Percentiles rank a stretch among this genome's conserved stretches.
These are phyloP conservation scores for Pseudoips prasinana DNA, from an alignment of 2,888 invertebrate species.

Conservation along the genomic window DNA sequence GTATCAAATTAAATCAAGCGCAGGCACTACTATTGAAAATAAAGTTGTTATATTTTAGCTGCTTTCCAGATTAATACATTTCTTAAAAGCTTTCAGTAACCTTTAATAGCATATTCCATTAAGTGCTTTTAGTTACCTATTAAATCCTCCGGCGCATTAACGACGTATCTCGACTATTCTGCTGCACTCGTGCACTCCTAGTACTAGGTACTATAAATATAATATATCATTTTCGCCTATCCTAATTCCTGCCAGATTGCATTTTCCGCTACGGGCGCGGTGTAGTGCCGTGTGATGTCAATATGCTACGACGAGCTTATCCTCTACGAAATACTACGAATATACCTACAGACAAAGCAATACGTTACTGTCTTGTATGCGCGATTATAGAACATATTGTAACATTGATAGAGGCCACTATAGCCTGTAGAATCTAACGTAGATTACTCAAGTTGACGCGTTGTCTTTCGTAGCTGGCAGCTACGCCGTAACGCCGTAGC, in stretches of 20 bases:
- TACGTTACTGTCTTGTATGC: conserved; percentile 10
- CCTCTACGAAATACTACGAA: conserved; percentile 16
- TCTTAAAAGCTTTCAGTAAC: no score
- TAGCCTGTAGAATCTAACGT: no score
- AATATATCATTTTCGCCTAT: conserved; percentile 13
- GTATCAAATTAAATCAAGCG: no score
- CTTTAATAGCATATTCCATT: no score
- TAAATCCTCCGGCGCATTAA: no score
- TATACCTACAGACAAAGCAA: conserved; percentile 2
- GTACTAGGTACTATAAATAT: no score
- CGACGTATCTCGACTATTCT: neutral
- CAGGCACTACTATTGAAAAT: no score
- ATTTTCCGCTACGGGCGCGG: conserved; percentile 38
- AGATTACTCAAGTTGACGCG: no score
- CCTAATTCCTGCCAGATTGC: conserved; percentile 38
- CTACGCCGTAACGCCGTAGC: conserved; percentile 21
- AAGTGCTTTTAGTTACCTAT: no score
- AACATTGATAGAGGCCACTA: conserved; percentile 10
- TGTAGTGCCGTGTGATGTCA: conserved; percentile 24
- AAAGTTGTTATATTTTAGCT: no score
- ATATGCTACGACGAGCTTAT: conserved; percentile 29
- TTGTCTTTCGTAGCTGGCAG: neutral
- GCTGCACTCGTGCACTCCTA: no score
- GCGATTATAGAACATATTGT: conserved; percentile 12
- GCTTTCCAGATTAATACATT: no score